These are phyloP conservation scores for Halictus ligatus DNA, from an alignment of 2,888 invertebrate species.

Conservation along the genomic window DNA sequence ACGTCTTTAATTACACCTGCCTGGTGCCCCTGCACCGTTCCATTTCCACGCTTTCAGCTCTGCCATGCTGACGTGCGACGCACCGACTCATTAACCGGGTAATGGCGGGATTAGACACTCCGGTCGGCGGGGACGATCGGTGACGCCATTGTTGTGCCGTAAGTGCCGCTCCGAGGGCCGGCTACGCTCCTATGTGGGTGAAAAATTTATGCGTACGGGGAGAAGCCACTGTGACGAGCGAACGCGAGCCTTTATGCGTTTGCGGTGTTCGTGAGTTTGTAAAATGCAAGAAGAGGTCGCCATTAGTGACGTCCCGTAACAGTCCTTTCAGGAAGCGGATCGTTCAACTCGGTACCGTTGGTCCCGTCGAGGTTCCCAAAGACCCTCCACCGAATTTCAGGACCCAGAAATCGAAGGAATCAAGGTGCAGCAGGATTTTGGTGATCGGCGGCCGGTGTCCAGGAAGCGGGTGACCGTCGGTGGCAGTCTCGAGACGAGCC, in stretches of 20 bases:
- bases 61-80: not conserved
- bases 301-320: not conserved
- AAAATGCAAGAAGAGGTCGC: not conserved
- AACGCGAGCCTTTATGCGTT: not conserved
- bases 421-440: conserved; percentile 29
- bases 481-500: conserved; percentile 41
- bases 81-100: conserved; percentile 26
- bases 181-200: not conserved
- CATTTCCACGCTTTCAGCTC: not conserved
- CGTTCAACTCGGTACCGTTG: not conserved
- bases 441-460: conserved; percentile 33
- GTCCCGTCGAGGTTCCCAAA: not conserved
- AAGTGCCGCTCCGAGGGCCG: not conserved
- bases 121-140: not conserved
- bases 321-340: not conserved
- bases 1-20: conserved; percentile 36
- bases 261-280: not conserved
- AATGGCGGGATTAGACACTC: conserved; percentile 9
- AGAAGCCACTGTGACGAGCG: not conserved
- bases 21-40: conserved; percentile 9
- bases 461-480: conserved; percentile 39
- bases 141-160: not conserved
- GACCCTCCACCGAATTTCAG: not conserved
- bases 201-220: not conserved
- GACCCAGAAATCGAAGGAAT: not conserved